A percentile compares a stretch with the other conserved stretches of the same genome.
These are phyloP conservation scores for Meiosimyza decipiens DNA, from an alignment of 2,888 invertebrate species.

Conservation along the genomic window DNA sequence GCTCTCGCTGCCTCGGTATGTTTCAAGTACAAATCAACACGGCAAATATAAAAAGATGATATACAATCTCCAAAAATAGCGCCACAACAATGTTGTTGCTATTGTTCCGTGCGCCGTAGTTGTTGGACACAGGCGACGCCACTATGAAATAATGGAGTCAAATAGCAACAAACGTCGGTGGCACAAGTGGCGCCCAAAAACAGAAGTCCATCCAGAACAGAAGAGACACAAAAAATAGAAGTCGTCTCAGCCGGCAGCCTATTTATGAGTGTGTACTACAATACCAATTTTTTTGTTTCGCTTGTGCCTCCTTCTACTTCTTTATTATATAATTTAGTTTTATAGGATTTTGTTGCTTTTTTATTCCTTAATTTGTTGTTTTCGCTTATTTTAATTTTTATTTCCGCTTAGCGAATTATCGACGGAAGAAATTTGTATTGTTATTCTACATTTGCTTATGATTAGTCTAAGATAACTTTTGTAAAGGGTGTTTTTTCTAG, in stretches of 20 bases:
- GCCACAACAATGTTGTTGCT: not conserved
- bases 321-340: too few species aligned
- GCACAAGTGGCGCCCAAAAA: slow-evolving; percentile 6
- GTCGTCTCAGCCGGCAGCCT: too few species aligned
- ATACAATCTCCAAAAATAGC: not conserved
- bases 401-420: slow-evolving; percentile 17
- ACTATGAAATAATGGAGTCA: not conserved
- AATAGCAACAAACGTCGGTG: not conserved
- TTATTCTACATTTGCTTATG: slow-evolving; percentile 12
- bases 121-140: not conserved
- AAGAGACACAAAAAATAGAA: too few species aligned
- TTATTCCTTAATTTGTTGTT: slow-evolving; percentile 14
- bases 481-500: not conserved
- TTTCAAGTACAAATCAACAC: too few species aligned
- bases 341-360: not conserved
- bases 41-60: too few species aligned
- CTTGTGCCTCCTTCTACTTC: too few species aligned
- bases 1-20: too few species aligned
- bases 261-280: too few species aligned
- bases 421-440: slow-evolving; percentile 3
- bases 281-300: too few species aligned
- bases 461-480: not conserved
- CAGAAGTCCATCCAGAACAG: not conserved
- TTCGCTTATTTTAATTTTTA: slow-evolving; percentile 9
- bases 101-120: not conserved